Conservation (phyloP, 2,797 vertebrate species). For the Enoplosus armatus region DNA sequence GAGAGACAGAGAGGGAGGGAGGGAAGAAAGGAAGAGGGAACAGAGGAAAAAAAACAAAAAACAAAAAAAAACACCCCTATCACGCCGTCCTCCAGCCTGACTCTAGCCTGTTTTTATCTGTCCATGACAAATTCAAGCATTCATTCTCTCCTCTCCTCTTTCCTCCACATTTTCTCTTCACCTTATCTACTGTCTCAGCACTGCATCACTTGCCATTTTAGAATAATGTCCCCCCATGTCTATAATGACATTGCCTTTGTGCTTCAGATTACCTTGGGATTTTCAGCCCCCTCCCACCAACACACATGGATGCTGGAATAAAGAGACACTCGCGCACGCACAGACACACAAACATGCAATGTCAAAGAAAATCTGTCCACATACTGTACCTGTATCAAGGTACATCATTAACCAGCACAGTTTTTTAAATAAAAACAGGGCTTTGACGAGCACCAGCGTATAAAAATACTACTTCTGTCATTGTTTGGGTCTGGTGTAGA, state of each 20-base stretch:
- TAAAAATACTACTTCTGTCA: constrained; percentile 2
- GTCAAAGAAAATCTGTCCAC: constrained; percentile 71
- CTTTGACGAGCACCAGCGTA: not conserved
- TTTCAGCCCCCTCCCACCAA: constrained; percentile 62
- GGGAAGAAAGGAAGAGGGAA: constrained; percentile 58
- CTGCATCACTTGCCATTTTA: constrained; percentile 87
- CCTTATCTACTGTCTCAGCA: constrained; percentile 88
- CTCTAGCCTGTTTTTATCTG: constrained; percentile 84
- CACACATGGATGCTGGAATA: constrained; percentile 67
- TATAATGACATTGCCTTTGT: constrained; percentile 88
- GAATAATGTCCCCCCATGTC: constrained; percentile 87
- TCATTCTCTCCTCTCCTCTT: constrained; percentile 80
- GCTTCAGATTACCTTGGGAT: constrained; percentile 86
- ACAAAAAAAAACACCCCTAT: constrained; percentile 70
- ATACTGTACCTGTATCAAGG: constrained; percentile 49
- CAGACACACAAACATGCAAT: constrained; percentile 56
- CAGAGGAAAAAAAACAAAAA: constrained; percentile 21
- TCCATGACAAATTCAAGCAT: constrained; percentile 87
- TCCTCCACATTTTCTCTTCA: constrained; percentile 83
- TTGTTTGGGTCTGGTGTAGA: constrained; percentile 10
- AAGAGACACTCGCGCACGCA: constrained; percentile 54
- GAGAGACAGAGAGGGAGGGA: constrained; percentile 51
- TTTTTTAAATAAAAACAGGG: constrained; percentile 9
- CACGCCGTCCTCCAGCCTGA: constrained; percentile 79
- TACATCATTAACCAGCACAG: constrained; percentile 31